phyloP scores from a whole-genome alignment of 2,113 vertebrate genomes.

The Origma solitaria region DNA sequence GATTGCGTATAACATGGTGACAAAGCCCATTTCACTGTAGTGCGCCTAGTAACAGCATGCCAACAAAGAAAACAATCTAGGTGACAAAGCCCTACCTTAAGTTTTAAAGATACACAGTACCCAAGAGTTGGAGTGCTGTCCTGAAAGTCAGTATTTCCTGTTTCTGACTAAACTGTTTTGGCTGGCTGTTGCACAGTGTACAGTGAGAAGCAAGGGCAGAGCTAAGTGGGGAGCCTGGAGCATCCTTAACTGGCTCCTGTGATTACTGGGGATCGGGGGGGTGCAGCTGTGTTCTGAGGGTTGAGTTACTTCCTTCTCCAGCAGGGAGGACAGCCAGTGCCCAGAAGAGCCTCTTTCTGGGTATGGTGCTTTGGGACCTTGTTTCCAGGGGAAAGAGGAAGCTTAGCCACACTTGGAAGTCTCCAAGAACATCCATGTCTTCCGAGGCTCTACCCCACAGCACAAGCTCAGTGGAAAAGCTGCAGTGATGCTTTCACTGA shows the following conservation, averaged over 20 bases:
- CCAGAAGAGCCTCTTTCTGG: accelerated
- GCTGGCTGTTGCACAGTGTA: not conserved
- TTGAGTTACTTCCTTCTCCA: not conserved
- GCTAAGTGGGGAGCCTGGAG: not conserved
- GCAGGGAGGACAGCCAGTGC: not conserved
- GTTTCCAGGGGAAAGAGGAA: not conserved
- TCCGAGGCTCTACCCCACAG: not conserved
- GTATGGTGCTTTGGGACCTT: not conserved
- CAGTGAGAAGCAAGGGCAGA: not conserved
- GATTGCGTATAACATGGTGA: not conserved
- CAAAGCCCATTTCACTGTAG: not conserved
- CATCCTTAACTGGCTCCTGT: not conserved
- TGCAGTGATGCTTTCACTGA: not conserved
- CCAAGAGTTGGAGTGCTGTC: not conserved
- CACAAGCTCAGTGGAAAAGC: not conserved
- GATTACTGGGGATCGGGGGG: not conserved
- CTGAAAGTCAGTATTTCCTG: not conserved
- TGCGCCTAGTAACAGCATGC: not conserved
- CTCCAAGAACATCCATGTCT: not conserved
- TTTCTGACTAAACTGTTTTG: not conserved
- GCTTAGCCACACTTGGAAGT: not conserved
- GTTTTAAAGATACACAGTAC: not conserved
- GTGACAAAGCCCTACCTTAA: not conserved
- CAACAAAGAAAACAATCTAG: not conserved
- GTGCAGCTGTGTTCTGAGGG: not conserved